Evolutionary conservation across 2,888 invertebrate species (phyloP), one percentile per base, ranked within the genome.

Genomic region (Drosophila imparisetae): DNA sequence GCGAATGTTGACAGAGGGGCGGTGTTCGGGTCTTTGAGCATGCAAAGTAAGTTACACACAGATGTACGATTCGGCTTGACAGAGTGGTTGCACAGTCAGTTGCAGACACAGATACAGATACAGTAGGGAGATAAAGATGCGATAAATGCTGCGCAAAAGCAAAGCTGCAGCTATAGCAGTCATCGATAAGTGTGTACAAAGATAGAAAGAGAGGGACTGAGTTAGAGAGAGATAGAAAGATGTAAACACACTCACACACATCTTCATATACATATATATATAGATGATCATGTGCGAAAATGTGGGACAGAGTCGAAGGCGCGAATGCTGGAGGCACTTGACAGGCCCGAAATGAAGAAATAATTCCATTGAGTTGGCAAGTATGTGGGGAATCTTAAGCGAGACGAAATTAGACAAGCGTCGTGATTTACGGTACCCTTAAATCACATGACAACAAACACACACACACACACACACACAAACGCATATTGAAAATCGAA

Each of bases 391-490:
- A 92, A 92, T 92, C 81, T 83, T 77, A 78, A 80, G 84, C 84
- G 84, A 86, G 84, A 87, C 81, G 77, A 91, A 92, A 91, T 92
- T 92, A 92, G 92, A 92, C 92, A 92, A 91, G 91, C 84, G 89
- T 85, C 92, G 91, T 92, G 92, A 92, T 92, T 92, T 92, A 92
- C 92, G 91, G 92, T 91, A 88, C 91, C 89, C 91, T 90, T 90
- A 90, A 90, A 91, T 87, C 84, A 88, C 88, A 88, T 75, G 84
- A 75, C 87, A 83, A 78, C 71, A 80, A 61, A 64, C 61, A 59
- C 59, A 66, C 58, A 72, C 48, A 60, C 32, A 66, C 27, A 58
- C 34, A 57, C 30, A 45, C 18, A 61, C 11, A 58, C 13, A 30
- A 36, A 62, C 66, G 2, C 24, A 73, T 75, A 83, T 81, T 78